phyloP scores from a whole-genome alignment of 2,113 vertebrate genomes.

The Alouatta palliata region DNA sequence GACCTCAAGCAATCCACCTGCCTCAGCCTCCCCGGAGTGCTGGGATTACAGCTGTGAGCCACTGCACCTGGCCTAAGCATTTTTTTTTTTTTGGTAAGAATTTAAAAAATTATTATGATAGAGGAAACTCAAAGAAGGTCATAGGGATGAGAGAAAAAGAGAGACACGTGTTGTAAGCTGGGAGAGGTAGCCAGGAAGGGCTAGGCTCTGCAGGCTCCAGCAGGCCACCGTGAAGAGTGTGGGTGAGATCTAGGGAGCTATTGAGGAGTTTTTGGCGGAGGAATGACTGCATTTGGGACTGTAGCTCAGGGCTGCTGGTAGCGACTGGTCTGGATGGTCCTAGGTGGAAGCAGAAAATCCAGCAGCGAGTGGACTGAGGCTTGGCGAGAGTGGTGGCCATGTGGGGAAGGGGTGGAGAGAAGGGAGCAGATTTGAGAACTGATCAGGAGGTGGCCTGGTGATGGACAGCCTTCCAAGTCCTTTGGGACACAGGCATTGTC shows the following conservation, averaged over 20 bases:
- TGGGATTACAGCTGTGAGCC: background rate
- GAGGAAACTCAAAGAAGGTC: background rate
- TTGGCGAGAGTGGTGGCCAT: background rate
- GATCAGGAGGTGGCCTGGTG: background rate
- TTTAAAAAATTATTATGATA: background rate
- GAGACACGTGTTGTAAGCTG: background rate
- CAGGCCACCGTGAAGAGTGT: background rate
- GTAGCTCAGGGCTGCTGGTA: background rate
- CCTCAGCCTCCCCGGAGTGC: background rate
- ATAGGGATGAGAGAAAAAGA: too few relatives aligned
- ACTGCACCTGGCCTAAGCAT: background rate
- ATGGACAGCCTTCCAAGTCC: background rate
- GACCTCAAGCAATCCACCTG: background rate
- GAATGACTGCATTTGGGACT: background rate
- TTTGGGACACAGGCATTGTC: background rate
- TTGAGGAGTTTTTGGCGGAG: background rate
- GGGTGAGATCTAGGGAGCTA: too few relatives aligned
- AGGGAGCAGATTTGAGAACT: background rate
- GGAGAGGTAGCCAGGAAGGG: too few relatives aligned
- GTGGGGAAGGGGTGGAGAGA: background rate
- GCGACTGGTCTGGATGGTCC: background rate
- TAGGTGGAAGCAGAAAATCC: background rate
- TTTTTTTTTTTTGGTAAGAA: background rate
- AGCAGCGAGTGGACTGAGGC: background rate
- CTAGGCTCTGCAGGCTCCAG: background rate